These are phyloP conservation scores for Bos indicus DNA, from an alignment of 2,113 vertebrate species.

Conservation along the genomic window DNA sequence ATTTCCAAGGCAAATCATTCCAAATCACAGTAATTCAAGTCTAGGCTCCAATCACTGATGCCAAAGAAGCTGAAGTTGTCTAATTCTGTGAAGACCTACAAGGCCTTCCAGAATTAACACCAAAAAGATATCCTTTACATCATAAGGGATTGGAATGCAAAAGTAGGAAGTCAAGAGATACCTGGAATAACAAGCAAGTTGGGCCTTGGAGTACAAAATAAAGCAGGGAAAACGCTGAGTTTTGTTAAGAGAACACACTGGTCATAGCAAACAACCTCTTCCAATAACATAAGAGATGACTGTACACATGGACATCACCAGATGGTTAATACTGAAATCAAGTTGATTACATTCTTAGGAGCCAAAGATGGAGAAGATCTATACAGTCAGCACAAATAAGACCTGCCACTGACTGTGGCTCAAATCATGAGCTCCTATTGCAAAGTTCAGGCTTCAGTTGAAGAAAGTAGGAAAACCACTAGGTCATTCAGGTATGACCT, in stretches of 20 bases:
- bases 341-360: not conserved
- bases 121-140: not conserved
- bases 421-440: not conserved
- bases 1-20: not conserved
- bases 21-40: not conserved
- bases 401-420: not conserved
- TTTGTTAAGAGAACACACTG: not conserved
- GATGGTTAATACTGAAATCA: not conserved
- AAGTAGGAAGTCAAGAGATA: not conserved
- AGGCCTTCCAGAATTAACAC: not conserved
- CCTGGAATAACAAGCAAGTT: not conserved
- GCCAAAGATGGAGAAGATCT: not conserved
- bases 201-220: not conserved
- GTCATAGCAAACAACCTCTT: not conserved
- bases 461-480: not conserved
- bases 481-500: not conserved
- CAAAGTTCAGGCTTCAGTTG: not conserved
- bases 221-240: not conserved
- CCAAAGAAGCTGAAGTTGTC: not conserved
- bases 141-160: not conserved
- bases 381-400: not conserved
- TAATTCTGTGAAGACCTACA: not conserved
- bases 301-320: not conserved
- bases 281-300: not conserved
- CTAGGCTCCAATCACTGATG: not conserved